These are phyloP conservation scores for Loriculus beryllinus DNA, from an alignment of 2,797 vertebrate species.

Conservation along the genomic window DNA sequence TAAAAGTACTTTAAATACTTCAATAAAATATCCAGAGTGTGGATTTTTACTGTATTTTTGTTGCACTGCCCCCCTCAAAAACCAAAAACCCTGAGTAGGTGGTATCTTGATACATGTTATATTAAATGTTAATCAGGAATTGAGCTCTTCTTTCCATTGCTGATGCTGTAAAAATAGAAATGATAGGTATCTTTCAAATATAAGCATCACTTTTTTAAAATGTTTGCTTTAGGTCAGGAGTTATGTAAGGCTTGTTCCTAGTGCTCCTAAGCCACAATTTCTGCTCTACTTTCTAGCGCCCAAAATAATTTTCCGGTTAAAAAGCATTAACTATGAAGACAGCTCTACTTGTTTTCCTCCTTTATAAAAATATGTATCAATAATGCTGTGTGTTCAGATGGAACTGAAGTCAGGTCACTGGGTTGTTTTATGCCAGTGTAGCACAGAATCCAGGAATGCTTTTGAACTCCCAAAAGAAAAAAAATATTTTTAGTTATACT, in stretches of 20 bases:
- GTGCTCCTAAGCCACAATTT: not conserved
- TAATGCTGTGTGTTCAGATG: not conserved
- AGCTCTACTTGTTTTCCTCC: not conserved
- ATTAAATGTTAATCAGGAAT: not conserved
- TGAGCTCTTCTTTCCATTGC: not conserved
- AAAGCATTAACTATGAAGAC: constrained; percentile 13
- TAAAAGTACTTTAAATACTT: not conserved
- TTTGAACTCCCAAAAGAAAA: not conserved
- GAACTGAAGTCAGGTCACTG: not conserved
- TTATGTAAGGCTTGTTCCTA: constrained; percentile 7
- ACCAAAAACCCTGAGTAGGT: not conserved
- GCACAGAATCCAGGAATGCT: not conserved
- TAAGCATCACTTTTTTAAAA: not conserved
- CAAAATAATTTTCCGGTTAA: not conserved
- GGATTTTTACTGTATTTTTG: not conserved
- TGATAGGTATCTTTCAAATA: not conserved
- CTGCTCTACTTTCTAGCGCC: constrained; percentile 18
- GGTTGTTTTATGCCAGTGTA: not conserved
- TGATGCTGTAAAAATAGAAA: not conserved
- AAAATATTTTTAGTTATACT: not conserved
- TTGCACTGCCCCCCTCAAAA: not conserved
- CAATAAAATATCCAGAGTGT: not conserved
- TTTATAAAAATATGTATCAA: not conserved
- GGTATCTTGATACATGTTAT: not conserved
- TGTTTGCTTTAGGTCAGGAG: constrained; percentile 6